Conservation (phyloP, 2,113 vertebrate genomes). For the Oryzias javanicus region DNA sequence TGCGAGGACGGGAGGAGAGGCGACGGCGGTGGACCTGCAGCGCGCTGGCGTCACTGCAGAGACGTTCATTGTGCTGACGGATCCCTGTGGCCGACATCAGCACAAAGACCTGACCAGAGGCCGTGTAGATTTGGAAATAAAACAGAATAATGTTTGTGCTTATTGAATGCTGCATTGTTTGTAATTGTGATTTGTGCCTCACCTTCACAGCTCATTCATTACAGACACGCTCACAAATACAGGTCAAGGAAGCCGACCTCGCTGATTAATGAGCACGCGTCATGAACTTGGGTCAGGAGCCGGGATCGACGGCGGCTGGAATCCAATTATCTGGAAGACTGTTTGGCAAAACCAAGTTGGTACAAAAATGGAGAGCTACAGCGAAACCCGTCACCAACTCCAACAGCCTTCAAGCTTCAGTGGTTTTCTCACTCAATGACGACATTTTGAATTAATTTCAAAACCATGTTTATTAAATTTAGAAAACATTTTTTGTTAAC, state of each 20-base stretch:
- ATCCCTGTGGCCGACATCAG: background rate
- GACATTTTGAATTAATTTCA: constrained; percentile 61
- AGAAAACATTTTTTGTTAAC: constrained; percentile 82
- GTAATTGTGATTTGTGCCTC: background rate
- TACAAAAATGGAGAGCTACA: background rate
- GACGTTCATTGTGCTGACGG: background rate
- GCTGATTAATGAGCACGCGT: constrained; percentile 21
- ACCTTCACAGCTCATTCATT: constrained; percentile 14
- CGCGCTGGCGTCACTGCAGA: background rate
- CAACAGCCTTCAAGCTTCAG: background rate
- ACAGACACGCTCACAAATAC: constrained; percentile 19
- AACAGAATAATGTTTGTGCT: background rate
- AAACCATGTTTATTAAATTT: constrained; percentile 85
- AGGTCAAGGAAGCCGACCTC: constrained; percentile 10
- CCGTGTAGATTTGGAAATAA: background rate
- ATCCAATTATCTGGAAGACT: constrained; percentile 10
- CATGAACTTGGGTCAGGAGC: background rate
- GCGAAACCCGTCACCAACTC: background rate
- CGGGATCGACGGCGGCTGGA: constrained; percentile 9
- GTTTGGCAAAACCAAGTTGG: background rate
- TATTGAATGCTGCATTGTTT: constrained; percentile 1
- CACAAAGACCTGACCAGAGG: background rate
- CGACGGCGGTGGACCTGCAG: constrained; percentile 13
- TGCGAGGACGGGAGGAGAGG: constrained; percentile 17
- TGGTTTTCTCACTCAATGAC: constrained; percentile 17